These are phyloP conservation scores for Chrysopilus asiliformis DNA, from an alignment of 2,888 invertebrate genomes.

Conservation along the genomic window DNA sequence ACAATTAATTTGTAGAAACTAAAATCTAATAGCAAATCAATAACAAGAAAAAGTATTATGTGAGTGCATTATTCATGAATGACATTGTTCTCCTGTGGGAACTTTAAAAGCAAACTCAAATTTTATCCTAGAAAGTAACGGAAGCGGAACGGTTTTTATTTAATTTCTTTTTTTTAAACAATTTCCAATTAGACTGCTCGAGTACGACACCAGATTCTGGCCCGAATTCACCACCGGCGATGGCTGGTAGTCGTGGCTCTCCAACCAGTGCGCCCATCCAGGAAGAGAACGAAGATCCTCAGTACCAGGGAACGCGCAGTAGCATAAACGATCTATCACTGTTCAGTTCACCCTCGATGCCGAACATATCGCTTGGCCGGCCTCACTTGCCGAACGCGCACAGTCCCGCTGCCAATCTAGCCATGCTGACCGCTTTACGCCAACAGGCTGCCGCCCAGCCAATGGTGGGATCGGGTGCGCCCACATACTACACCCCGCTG, in stretches of 20 bases:
- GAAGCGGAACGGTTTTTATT: background rate
- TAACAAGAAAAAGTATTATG: no score
- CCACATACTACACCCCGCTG: conserved; percentile 29
- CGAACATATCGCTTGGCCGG: conserved; percentile 87
- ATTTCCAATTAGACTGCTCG: conserved; percentile 35
- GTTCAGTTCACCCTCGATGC: conserved; percentile 92
- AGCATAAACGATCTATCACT: conserved; percentile 62
- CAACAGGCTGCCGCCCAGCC: conserved; percentile 23
- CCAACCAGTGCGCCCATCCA: conserved; percentile 60
- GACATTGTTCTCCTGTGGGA: no score
- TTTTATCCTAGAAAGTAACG: no score
- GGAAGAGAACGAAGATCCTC: conserved; percentile 64
- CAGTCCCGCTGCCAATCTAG: conserved; percentile 24
- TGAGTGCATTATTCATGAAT: no score
- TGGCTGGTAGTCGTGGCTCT: conserved; percentile 45
- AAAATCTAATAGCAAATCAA: no score
- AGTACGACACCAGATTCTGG: conserved; percentile 59
- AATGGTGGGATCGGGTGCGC: conserved; percentile 21
- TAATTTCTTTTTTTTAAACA: conserved; percentile 2
- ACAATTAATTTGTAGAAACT: no score
- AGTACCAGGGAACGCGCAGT: conserved; percentile 48
- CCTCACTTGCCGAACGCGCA: conserved; percentile 46
- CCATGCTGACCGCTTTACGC: conserved; percentile 27
- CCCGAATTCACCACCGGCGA: conserved; percentile 59
- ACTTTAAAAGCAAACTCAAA: no score